Conservation (phyloP, 2,888 invertebrate genomes). For the Chironomus riparius region DNA sequence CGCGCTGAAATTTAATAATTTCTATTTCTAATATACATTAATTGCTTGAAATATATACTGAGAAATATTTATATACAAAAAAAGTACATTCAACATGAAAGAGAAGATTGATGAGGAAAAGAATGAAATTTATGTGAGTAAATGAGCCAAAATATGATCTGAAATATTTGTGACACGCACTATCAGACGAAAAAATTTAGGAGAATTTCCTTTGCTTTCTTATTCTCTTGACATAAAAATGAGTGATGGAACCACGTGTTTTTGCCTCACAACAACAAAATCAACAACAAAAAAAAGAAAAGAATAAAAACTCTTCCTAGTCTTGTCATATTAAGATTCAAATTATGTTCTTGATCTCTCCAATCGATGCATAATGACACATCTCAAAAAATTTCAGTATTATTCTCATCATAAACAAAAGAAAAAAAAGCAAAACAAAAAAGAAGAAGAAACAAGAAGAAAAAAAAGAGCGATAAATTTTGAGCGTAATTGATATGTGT, state of each 20-base stretch:
- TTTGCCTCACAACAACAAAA: background rate
- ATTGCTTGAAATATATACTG: conserved; percentile 6
- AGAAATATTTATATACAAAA: background rate
- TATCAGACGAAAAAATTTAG: conserved; percentile 10
- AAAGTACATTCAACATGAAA: background rate
- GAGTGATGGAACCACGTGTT: background rate
- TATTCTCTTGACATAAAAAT: background rate
- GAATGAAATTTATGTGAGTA: conserved; percentile 26
- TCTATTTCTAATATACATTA: conserved; percentile 6
- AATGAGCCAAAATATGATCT: conserved; percentile 17
- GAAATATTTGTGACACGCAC: conserved; percentile 28
- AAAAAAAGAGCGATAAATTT: background rate
- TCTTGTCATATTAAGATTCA: background rate
- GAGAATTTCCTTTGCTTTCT: background rate
- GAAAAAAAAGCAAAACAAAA: too few species aligned
- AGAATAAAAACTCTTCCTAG: background rate
- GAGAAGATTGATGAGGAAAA: conserved; percentile 24
- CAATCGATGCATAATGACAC: too few species aligned
- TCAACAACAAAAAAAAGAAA: too few species aligned
- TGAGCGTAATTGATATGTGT: background rate
- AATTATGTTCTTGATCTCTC: too few species aligned
- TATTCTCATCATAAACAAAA: too few species aligned
- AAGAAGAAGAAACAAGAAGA: background rate
- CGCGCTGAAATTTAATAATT: background rate
- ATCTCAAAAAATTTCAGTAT: too few species aligned